phyloP scores from a whole-genome alignment of 2,113 vertebrate species.

The Aphyosemion australe region DNA sequence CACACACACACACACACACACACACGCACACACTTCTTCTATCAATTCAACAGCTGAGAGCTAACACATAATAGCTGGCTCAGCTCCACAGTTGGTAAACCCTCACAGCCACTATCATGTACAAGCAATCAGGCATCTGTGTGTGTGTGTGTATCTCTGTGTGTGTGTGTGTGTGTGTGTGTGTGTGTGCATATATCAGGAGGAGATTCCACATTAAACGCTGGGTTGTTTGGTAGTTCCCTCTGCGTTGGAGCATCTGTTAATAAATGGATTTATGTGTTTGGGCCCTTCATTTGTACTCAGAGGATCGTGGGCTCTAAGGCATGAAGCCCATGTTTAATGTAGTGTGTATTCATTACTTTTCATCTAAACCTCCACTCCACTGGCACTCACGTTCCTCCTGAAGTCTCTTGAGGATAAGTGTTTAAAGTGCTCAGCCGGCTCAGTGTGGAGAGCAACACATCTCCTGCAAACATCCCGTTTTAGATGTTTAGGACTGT shows the following conservation, averaged over 20 bases:
- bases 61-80: conserved; percentile 33
- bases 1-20: neutral
- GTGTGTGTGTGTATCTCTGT: conserved; percentile 3
- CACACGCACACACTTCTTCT: conserved; percentile 10
- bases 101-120: conserved; percentile 35
- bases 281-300: conserved; percentile 10
- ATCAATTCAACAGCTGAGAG: conserved; percentile 7
- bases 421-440: conserved; percentile 4
- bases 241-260: conserved; percentile 22
- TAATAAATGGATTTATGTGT: conserved; percentile 5
- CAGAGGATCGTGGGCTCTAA: neutral
- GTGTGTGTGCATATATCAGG: conserved; percentile 1
- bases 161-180: conserved; percentile 2
- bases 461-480: neutral
- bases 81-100: conserved; percentile 39
- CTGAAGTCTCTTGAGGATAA: conserved; percentile 14
- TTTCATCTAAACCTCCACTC: conserved; percentile 11
- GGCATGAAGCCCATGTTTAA: conserved; percentile 16
- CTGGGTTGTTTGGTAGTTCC: conserved; percentile 1
- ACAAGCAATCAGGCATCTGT: conserved; percentile 40
- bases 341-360: conserved; percentile 17
- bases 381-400: neutral
- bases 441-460: neutral
- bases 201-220: conserved; percentile 9
- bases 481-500: neutral